Evolutionary conservation across 2,113 vertebrate species (phyloP), one percentile per base, ranked within the genome.

Genomic region (Kryptolebias marmoratus): DNA sequence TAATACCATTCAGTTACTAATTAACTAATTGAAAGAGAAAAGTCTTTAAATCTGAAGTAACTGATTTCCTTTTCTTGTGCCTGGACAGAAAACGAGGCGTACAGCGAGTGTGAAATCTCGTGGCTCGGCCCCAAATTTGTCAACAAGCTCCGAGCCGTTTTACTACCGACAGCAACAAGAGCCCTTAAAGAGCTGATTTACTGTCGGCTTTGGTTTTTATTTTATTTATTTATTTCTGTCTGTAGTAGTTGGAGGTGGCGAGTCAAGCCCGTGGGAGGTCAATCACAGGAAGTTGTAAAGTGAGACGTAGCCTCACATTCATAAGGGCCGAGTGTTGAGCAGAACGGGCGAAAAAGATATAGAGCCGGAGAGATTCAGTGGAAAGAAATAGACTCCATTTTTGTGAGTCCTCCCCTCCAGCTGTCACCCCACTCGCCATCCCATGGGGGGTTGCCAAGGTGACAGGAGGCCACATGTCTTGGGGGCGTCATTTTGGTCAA

Each of bases 391-490:
- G 87, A 94, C 88, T 93, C 88, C 86, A 87, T 92, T 87, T 93
- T 89, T 82, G 81, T 85, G 49, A 81, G 88, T 88, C 90, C 80
- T 89, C 88, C 86, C 88, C 89, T 89, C 92, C 93, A 95, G 94
- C 94, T 95, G 94, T 93, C 93, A 90, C 91, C 88, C 86, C 57
- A 57, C 84, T 90, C 80, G 77, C 83, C 57, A 85, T 93, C 91
- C 90, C 90, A 90, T 82, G 90, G 90, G 91, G 90, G 90, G 94
- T 95, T 95, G 93, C 93, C 92, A 94, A 89, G 92, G 94, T 93
- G 93, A 95, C 89, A 92, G 89, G 93, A 93, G 93, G 93, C 93
- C 94, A 93, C 93, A 94, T 93, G 93, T 94, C 94, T 95, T 93
- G 85, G 93, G 94, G 93, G 93, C 86, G 92, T 93, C 90, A 77